Base-by-base conservation (phyloP, 2,888 invertebrate genomes). In the Phrixothrix hirtus region DNA sequence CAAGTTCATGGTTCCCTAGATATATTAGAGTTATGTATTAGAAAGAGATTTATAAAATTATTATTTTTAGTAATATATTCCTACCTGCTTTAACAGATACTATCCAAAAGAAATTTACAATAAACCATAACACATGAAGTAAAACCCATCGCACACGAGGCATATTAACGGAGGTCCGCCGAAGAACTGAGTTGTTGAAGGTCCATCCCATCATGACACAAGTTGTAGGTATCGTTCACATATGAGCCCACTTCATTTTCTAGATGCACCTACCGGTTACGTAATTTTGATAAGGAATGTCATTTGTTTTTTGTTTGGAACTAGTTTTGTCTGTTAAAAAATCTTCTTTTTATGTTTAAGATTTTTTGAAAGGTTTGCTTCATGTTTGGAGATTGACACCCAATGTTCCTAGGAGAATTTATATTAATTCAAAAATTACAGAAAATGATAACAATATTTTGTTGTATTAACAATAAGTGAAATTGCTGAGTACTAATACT, bases 151-250 rank as follows among this genome's bases (percentile, higher is more conserved):
- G 66, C 63, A 66, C 66, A 58, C 67, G 69, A 70, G 64, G 67
- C 69, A 70, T 72, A 64, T 69, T 70, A 64, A 69, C 68, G 67
- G 68, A 68, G 66, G 60, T 67, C 68, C 70, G 69, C 68, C 67
- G 67, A 66, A 72, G 70, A 67, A 71, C 71, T 71, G 68, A 60
- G 62, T 66, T 63, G 61, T 60, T 65, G 66, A 66, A 69, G 68
- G 69, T 68, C 25, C 26, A 7, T 21, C 67, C 64, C 64, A 52
- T 58, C 61, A 61, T 65, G 67, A 69, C 68, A 68, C 66, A 65
- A 66, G 66, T 67, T 66, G 60, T 53, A 60, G 57, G 61, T 62
- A 50, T 52, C 57, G 48, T 47, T 48, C 56, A 56, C 56, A 59
- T 59, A 55, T 55, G 34, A 15, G 14, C n/a, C 17, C 21, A 15